These are phyloP conservation scores for Myiozetetes cayanensis DNA, from an alignment of 2,113 vertebrate genomes.

Conservation along the genomic window DNA sequence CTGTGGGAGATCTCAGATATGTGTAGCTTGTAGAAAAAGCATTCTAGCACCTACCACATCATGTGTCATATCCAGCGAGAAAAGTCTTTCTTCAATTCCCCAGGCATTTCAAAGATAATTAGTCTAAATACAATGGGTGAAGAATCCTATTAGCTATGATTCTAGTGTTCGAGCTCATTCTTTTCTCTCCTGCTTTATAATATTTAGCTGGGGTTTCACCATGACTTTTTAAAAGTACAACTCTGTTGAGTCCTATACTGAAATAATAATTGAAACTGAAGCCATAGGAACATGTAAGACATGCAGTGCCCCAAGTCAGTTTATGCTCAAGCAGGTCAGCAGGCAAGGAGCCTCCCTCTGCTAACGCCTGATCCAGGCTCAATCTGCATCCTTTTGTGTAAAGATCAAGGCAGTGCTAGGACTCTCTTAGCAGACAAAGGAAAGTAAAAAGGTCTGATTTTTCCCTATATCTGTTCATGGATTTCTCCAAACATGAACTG, in stretches of 20 bases:
- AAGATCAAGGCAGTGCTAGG: background rate
- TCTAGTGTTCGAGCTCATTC: background rate
- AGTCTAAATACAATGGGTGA: conserved; percentile 10
- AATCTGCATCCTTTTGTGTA: background rate
- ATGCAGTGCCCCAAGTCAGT: background rate
- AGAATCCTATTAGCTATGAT: background rate
- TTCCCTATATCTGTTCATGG: background rate
- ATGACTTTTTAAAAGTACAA: background rate
- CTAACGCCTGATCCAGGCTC: background rate
- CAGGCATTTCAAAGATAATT: conserved; percentile 28
- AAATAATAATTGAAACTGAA: background rate
- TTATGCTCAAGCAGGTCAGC: background rate
- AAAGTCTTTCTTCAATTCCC: background rate
- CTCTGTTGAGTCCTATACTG: background rate
- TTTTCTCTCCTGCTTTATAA: background rate
- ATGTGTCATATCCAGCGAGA: background rate
- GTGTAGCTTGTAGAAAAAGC: background rate
- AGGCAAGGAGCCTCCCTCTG: background rate
- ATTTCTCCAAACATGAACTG: background rate
- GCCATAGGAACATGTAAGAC: background rate
- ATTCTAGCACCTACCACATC: background rate
- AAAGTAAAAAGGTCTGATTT: background rate
- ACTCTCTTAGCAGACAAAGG: background rate
- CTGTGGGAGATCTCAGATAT: background rate
- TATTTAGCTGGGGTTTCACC: background rate